Evolutionary conservation across 2,888 invertebrate genomes (phyloP).

Genomic region (Dicyrtoma fusca): DNA sequence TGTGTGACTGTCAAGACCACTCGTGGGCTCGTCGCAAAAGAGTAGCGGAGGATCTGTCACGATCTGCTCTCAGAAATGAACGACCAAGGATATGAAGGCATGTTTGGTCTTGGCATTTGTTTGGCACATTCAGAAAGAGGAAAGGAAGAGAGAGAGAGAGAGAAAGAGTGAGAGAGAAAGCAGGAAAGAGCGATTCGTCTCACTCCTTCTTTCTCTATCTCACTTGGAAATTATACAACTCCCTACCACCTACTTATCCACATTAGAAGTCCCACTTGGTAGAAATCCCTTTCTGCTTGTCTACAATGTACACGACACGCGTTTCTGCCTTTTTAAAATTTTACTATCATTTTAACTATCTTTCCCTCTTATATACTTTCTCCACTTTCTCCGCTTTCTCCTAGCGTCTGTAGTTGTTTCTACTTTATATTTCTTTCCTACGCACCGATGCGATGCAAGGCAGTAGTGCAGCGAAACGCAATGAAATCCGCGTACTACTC

Average conservation of each 20-base stretch:
- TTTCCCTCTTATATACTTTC: background rate
- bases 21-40: constrained; percentile 97
- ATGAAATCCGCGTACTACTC: too few relatives aligned
- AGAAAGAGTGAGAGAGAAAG: background rate
- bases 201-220: background rate
- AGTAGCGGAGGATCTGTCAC: constrained; percentile 91
- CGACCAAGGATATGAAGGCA: constrained; percentile 18
- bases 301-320: too few relatives aligned
- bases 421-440: too few relatives aligned
- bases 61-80: constrained; percentile 64
- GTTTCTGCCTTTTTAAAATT: background rate
- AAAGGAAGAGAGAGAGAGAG: background rate
- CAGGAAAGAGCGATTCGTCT: background rate
- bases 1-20: constrained; percentile 95
- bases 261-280: too few relatives aligned
- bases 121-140: background rate
- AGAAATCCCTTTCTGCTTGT: too few relatives aligned
- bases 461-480: too few relatives aligned
- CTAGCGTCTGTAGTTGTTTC: too few relatives aligned
- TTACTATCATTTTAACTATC: background rate
- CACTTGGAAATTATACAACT: background rate
- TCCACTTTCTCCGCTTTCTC: background rate
- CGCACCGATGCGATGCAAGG: too few relatives aligned
- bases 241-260: too few relatives aligned
- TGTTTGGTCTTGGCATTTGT: background rate